Evolutionary conservation across 2,888 invertebrate genomes (phyloP).

Genomic region (Erebia aethiops): DNA sequence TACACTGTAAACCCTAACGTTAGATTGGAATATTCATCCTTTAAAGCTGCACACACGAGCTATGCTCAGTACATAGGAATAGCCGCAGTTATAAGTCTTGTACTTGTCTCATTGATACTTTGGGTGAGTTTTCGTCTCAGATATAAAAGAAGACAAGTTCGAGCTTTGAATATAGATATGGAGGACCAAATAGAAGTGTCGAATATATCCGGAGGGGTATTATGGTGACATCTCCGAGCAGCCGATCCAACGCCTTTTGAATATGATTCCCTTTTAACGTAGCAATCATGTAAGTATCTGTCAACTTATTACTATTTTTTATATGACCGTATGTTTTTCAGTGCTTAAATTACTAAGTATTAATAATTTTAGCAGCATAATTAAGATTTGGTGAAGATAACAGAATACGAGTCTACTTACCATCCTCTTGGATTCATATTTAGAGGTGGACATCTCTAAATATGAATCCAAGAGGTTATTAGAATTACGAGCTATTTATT

Average conservation of each 20-base stretch:
- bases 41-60: conserved; percentile 59
- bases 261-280: conserved; percentile 82
- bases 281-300: conserved; percentile 74
- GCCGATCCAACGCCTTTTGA: conserved; percentile 83
- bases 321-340: background rate
- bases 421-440: too few species aligned
- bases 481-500: too few species aligned
- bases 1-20: conserved; percentile 59
- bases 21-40: conserved; percentile 68
- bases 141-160: conserved; percentile 65
- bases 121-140: conserved; percentile 76
- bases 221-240: conserved; percentile 87
- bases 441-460: too few species aligned
- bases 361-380: too few species aligned
- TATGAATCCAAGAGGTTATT: too few species aligned
- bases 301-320: background rate
- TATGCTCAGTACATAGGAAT: conserved; percentile 79
- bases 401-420: background rate
- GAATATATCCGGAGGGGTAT: conserved; percentile 85
- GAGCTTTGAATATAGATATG: conserved; percentile 55
- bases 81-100: conserved; percentile 81
- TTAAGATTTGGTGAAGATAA: too few species aligned
- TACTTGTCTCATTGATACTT: conserved; percentile 80
- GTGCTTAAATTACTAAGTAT: background rate
- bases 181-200: conserved; percentile 85